Evolutionary conservation across 2,888 invertebrate genomes (phyloP).

Genomic region (Dasypolia templi): DNA sequence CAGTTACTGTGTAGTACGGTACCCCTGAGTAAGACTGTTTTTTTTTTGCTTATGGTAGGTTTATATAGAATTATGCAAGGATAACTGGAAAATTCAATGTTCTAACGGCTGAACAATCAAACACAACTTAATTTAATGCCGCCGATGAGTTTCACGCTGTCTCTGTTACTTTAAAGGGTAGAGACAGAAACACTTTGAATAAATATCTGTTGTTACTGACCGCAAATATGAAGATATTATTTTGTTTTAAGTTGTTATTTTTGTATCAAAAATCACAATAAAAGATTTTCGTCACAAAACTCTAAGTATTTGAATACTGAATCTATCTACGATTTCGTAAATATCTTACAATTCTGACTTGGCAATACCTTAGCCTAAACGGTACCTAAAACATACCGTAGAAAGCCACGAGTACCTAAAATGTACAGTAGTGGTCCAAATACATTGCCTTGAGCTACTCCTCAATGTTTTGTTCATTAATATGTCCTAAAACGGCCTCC

Average conservation of each 20-base stretch:
- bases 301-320: constrained; percentile 31
- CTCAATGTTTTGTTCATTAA: constrained; percentile 3
- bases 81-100: neutral
- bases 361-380: constrained; percentile 31
- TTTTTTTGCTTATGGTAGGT: neutral
- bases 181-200: neutral
- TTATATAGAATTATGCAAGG: neutral
- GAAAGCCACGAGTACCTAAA: constrained; percentile 20
- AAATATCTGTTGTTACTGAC: neutral
- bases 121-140: neutral
- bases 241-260: too few relatives aligned
- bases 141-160: neutral
- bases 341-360: constrained; percentile 45
- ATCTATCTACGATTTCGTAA: constrained; percentile 16
- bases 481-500: neutral
- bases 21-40: neutral
- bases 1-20: neutral
- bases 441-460: constrained; percentile 30
- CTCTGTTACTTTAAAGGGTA: neutral
- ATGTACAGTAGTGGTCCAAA: constrained; percentile 36
- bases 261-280: neutral
- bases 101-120: neutral
- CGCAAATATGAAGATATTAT: neutral
- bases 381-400: constrained; percentile 42
- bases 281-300: constrained; percentile 8